Evolutionary conservation across 2,797 vertebrate species (phyloP), one percentile per base, ranked within the genome.

Genomic region (Anguilla megastoma): DNA sequence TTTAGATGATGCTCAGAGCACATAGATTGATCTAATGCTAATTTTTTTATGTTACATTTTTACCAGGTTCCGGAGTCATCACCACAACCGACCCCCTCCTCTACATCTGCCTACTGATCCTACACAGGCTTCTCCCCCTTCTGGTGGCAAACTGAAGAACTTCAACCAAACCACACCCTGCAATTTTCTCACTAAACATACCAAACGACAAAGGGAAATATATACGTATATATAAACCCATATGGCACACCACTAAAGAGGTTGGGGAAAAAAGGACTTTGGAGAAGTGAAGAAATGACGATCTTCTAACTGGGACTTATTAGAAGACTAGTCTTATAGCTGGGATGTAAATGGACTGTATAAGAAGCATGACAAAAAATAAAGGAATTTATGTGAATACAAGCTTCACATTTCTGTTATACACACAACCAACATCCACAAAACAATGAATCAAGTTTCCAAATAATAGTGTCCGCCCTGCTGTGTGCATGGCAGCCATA

Each of bases 61-160:
- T 69, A 89, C 82, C 91, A 98, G 98, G 97, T 93, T 97, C 96
- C 3, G 93, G 95, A 91, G 91, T 95, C 89, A 93, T 95, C 94
- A 95, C 94, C 71, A 94, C 95, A 88, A 92, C 95, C 87, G 95
- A 97, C 88, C 96, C 96, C 0, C 88, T 97, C 86, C 94, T 97
- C 90, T 96, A 93, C 91, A 91, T 97, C 92, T 92, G 94, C 87
- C 95, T 98, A 91, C 91, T 98, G 90, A 93, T 96, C 89, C 94
- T 98, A 92, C 97, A 98, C 96, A 96, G 95, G 95, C 91, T 97
- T 91, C 94, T 98, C 90, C 95, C 93, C 93, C 93, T 97, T 93
- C 91, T 98, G 90, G 90, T 97, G 93, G 96, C 95, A 89, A 96
- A 96, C 93, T 98, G 97, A 97, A 90, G 90, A 93, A 94, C 93